A percentile compares a stretch with the other conserved stretches of the same genome.
Evolutionary conservation across 2,888 invertebrate species (phyloP).

Genomic region (Rhaphigaster nebulosa): DNA sequence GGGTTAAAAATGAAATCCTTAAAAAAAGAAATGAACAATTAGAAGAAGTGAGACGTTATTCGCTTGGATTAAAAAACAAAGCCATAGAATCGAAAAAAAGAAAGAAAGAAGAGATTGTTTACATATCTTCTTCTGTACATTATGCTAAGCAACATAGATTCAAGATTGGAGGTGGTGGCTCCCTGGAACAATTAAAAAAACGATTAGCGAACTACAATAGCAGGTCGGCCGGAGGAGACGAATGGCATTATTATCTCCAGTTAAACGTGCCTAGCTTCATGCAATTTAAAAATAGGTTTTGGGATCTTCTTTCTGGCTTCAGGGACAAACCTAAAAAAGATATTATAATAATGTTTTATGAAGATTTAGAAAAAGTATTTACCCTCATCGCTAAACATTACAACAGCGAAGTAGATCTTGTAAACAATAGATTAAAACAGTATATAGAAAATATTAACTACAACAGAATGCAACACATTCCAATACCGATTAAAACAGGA

Average conservation of each 20-base stretch:
- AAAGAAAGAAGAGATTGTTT: neutral
- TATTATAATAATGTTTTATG: no score
- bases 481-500: neutral
- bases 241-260: neutral
- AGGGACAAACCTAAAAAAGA: no score
- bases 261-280: neutral
- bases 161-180: conserved; percentile 9
- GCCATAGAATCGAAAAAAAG: neutral
- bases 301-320: no score
- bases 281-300: no score
- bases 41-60: neutral
- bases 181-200: neutral
- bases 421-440: neutral
- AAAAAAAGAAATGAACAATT: neutral
- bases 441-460: neutral
- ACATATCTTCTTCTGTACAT: neutral
- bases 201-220: neutral
- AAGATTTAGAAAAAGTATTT: no score
- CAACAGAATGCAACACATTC: neutral
- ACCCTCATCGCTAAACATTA: neutral
- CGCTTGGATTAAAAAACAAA: neutral
- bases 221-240: conserved; percentile 16
- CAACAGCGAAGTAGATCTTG: neutral
- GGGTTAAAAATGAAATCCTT: neutral
- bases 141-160: neutral